phyloP scores from a whole-genome alignment of 2,888 invertebrate species.

The Galerucella calmariensis region DNA sequence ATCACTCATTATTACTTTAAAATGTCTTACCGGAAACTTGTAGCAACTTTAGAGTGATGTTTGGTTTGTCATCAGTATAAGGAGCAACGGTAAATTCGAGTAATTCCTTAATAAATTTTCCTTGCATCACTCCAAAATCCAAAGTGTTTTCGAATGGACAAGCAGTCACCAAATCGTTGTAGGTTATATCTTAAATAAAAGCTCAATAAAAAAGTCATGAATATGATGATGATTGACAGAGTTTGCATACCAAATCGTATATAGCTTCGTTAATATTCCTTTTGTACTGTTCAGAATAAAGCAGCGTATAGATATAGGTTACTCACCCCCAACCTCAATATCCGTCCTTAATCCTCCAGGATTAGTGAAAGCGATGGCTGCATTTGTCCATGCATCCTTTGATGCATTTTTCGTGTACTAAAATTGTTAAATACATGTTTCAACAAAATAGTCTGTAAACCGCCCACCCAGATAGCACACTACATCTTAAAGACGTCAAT shows the following conservation, averaged over 20 bases:
- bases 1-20: background rate
- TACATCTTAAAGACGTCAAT: too few species aligned
- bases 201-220: constrained; percentile 13
- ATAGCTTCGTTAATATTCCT: too few species aligned
- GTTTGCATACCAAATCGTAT: too few species aligned
- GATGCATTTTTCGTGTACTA: constrained; percentile 67
- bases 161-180: constrained; percentile 74
- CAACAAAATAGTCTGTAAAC: background rate
- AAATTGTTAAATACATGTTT: constrained; percentile 15
- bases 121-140: constrained; percentile 76
- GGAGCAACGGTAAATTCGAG: constrained; percentile 69
- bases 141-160: constrained; percentile 83
- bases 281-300: too few species aligned
- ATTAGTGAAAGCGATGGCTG: constrained; percentile 75
- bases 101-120: constrained; percentile 72
- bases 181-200: constrained; percentile 73
- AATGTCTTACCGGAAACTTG: constrained; percentile 69
- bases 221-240: too few species aligned
- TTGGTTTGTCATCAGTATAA: constrained; percentile 53
- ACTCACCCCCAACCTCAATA: constrained; percentile 71
- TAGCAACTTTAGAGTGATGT: constrained; percentile 66
- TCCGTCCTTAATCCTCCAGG: constrained; percentile 76
- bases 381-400: constrained; percentile 72
- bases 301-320: background rate
- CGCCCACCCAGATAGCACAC: too few species aligned